phyloP scores from a whole-genome alignment of 2,888 invertebrate genomes.

The Andrena trimmerana region DNA sequence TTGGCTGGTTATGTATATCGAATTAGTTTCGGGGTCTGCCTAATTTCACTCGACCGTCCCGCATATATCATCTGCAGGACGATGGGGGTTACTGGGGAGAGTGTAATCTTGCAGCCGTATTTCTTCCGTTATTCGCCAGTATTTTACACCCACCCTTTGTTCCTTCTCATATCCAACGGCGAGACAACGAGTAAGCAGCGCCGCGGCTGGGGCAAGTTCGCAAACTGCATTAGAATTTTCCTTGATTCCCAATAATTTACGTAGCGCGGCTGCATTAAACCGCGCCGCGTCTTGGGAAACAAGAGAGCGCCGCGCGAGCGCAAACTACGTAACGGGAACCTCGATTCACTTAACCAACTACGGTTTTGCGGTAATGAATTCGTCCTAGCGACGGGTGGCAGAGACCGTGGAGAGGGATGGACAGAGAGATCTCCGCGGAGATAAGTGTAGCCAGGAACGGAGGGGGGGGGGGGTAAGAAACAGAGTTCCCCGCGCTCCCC shows the following conservation, averaged over 20 bases:
- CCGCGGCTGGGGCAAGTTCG: not conserved
- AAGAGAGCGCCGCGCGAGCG: not conserved
- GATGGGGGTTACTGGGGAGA: too few species aligned
- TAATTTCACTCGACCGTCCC: too few species aligned
- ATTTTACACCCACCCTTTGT: not conserved
- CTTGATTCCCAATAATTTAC: not conserved
- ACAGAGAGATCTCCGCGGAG: not conserved
- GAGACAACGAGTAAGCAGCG: not conserved
- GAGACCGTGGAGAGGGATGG: not conserved
- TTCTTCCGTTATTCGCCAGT: conserved; percentile 5
- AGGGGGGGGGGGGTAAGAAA: conserved; percentile 20
- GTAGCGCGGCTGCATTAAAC: conserved; percentile 13
- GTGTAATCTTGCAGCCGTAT: not conserved
- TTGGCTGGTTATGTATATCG: not conserved
- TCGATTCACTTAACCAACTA: conserved; percentile 20
- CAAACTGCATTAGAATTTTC: not conserved
- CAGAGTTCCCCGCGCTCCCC: not conserved
- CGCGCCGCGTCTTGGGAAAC: not conserved
- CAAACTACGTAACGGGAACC: conserved; percentile 23
- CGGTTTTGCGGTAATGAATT: conserved; percentile 50
- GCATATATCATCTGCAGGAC: too few species aligned
- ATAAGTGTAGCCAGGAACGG: not conserved
- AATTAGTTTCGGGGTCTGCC: not conserved
- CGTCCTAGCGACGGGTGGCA: conserved; percentile 3
- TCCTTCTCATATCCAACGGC: not conserved